phyloP scores from a whole-genome alignment of 2,888 invertebrate species.

The Hirudinaria manillensis region DNA sequence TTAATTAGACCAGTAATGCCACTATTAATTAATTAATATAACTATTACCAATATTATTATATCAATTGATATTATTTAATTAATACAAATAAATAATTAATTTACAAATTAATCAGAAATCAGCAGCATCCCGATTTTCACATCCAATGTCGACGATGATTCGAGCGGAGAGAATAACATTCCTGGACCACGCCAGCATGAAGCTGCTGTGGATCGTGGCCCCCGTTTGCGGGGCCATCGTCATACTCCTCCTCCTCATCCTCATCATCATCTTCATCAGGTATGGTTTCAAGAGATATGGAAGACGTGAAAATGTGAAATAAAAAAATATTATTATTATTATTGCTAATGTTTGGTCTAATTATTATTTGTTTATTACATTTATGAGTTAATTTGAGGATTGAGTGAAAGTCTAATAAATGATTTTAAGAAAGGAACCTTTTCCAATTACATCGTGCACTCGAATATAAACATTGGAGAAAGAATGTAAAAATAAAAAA shows the following conservation, averaged over 20 bases:
- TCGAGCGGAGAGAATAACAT: constrained; percentile 10
- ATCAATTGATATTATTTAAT: too few species aligned
- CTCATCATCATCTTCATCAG: constrained; percentile 55
- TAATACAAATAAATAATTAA: background rate
- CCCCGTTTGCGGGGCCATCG: constrained; percentile 80
- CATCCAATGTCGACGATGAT: constrained; percentile 30
- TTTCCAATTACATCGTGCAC: too few species aligned
- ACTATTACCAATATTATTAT: too few species aligned
- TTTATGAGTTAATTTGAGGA: too few species aligned
- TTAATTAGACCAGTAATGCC: too few species aligned
- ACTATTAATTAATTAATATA: too few species aligned
- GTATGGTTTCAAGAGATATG: constrained; percentile 30
- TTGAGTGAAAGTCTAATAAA: too few species aligned
- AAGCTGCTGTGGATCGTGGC: constrained; percentile 75
- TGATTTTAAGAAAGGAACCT: too few species aligned
- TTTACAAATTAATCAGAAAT: constrained; percentile 30
- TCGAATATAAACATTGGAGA: too few species aligned
- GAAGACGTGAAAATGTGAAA: background rate
- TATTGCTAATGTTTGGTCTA: background rate
- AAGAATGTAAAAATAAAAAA: too few species aligned
- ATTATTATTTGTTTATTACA: too few species aligned
- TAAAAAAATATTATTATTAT: background rate
- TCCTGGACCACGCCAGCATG: constrained; percentile 24
- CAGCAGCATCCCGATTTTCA: constrained; percentile 35
- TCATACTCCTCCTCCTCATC: constrained; percentile 76